Percentiles rank a stretch among this genome's conserved stretches.
Conservation (phyloP, 1,140 invertebrate genomes). For the Alviniconcha marisindica region DNA sequence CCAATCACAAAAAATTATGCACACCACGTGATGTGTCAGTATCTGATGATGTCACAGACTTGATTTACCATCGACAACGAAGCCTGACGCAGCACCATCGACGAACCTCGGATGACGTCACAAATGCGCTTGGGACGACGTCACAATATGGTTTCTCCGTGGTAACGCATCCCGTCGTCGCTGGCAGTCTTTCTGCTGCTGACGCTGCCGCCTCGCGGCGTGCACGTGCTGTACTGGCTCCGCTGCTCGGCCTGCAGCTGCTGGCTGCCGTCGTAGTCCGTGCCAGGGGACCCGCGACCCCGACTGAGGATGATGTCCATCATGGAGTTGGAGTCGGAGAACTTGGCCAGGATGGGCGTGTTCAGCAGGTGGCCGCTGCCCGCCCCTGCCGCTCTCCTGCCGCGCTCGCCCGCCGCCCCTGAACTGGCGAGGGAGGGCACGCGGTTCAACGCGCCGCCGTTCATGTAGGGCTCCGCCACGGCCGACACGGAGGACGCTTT, state of each 20-base stretch:
- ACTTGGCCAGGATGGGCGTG: constrained; percentile 43
- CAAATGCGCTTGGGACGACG: neutral
- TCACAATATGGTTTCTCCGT: constrained; percentile 29
- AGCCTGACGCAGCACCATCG: no score
- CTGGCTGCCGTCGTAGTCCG: neutral
- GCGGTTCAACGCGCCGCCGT: neutral
- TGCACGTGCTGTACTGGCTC: neutral
- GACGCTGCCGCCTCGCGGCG: constrained; percentile 1
- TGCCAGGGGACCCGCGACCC: neutral
- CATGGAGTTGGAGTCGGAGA: constrained; percentile 65
- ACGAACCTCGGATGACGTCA: no score
- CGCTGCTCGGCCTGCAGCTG: neutral
- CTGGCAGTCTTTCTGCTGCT: constrained; percentile 14
- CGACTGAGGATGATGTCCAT: constrained; percentile 52
- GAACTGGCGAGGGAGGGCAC: neutral
- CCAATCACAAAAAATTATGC: no score
- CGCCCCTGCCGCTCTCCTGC: neutral
- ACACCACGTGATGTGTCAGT: no score
- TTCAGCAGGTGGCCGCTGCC: neutral
- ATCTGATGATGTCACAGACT: no score
- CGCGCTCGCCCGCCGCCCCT: neutral
- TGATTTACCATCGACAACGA: no score
- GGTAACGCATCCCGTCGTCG: constrained; percentile 28
- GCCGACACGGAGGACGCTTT: constrained; percentile 31
- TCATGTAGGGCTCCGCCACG: constrained; percentile 34